Conservation (phyloP, 2,797 vertebrate species). For the Amazona finschi region DNA sequence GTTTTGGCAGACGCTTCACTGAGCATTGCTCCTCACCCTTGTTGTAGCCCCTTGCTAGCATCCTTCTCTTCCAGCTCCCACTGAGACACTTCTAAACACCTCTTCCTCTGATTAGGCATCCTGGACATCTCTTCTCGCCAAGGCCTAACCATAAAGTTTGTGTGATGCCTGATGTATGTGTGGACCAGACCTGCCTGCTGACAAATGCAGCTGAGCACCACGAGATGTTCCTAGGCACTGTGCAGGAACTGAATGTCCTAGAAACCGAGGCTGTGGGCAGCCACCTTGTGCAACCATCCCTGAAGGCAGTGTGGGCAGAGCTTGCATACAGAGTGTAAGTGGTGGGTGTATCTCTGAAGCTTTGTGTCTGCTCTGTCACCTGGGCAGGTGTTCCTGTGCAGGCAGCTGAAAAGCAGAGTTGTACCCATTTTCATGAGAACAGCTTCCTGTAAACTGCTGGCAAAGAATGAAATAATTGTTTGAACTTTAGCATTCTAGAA, state of each 20-base stretch:
- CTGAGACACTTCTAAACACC: background rate
- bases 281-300: background rate
- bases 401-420: background rate
- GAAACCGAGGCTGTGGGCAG: background rate
- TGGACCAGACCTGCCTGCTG: fast-evolving
- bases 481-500: background rate
- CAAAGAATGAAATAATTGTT: background rate
- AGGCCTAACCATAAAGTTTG: background rate
- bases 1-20: background rate
- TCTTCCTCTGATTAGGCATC: background rate
- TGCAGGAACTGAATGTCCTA: background rate
- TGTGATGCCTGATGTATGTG: background rate
- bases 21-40: background rate
- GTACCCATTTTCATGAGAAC: background rate
- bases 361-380: background rate
- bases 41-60: background rate
- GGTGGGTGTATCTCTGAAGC: background rate
- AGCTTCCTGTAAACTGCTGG: background rate
- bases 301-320: background rate
- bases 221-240: background rate
- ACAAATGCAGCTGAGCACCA: background rate
- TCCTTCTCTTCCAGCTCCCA: background rate
- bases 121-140: background rate
- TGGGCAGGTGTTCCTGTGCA: background rate
- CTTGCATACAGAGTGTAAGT: fast-evolving